Conservation (phyloP, 2,888 invertebrate genomes). For the Campaea margaritaria region DNA sequence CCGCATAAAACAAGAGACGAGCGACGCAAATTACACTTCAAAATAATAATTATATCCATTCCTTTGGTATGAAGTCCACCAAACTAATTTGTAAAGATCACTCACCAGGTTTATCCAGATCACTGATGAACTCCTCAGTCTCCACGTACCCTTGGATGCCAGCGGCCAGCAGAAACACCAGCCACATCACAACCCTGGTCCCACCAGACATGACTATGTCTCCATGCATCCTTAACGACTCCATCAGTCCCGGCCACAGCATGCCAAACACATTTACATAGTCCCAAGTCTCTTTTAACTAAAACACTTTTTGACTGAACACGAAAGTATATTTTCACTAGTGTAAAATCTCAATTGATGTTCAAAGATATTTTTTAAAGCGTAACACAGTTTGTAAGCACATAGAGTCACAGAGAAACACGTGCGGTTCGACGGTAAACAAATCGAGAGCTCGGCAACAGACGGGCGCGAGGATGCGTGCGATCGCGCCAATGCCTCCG, state of each 20-base stretch:
- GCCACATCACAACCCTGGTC: conserved; percentile 45
- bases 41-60: no score
- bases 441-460: conserved; percentile 44
- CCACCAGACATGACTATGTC: conserved; percentile 42
- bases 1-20: conserved; percentile 25
- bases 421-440: conserved; percentile 62
- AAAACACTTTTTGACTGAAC: conserved; percentile 1
- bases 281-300: background rate
- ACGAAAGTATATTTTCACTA: background rate
- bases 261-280: background rate
- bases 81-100: conserved; percentile 29
- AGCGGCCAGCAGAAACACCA: conserved; percentile 63
- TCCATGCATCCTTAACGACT: conserved; percentile 29
- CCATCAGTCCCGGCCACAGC: conserved; percentile 17
- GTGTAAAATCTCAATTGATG: no score
- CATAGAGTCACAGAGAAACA: conserved; percentile 39
- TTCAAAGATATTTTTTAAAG: background rate
- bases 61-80: conserved; percentile 6
- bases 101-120: conserved; percentile 85
- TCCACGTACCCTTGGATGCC: conserved; percentile 77
- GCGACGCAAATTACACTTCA: conserved; percentile 6
- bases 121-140: conserved; percentile 83
- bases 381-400: conserved; percentile 25
- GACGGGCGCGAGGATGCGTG: conserved; percentile 53
- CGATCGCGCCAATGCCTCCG: conserved; percentile 63